These are phyloP conservation scores for Turnix velox DNA, from an alignment of 2,113 vertebrate species.

Conservation along the genomic window DNA sequence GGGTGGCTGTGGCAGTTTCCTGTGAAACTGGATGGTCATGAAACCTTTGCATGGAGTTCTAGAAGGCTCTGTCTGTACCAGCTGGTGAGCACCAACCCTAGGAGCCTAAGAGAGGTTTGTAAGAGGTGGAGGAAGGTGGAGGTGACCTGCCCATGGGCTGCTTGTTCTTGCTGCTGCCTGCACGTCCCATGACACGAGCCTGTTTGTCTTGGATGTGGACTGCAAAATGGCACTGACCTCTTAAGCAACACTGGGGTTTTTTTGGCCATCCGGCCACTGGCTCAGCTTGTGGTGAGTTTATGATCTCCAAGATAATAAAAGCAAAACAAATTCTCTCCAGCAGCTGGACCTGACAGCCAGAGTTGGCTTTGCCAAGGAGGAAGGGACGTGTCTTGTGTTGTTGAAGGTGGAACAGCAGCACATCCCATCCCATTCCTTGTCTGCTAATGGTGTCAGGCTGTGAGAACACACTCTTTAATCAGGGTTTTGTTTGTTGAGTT, in stretches of 20 bases:
- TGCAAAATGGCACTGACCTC: background rate
- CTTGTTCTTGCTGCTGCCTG: background rate
- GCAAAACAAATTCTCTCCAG: background rate
- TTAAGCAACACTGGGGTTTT: background rate
- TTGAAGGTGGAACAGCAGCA: background rate
- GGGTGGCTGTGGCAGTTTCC: background rate
- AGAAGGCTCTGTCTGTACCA: rapidly evolving
- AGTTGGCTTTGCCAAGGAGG: background rate
- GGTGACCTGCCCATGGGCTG: background rate
- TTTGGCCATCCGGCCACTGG: background rate
- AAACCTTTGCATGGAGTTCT: rapidly evolving
- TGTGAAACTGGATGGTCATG: background rate
- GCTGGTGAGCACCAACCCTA: rapidly evolving
- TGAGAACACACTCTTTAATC: background rate
- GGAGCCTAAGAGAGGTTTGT: background rate
- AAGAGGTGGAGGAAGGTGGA: background rate
- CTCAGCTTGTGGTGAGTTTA: background rate
- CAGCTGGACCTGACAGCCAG: background rate
- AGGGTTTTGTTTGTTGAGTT: conserved; percentile 15
- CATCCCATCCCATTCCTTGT: rapidly evolving
- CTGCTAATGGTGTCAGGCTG: background rate
- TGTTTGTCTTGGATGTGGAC: background rate
- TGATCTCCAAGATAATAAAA: background rate
- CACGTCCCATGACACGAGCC: rapidly evolving
- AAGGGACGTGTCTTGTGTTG: background rate